Percentiles rank a stretch among this genome's conserved stretches.
These are phyloP conservation scores for Cosmia trapezina DNA, from an alignment of 2,888 invertebrate genomes.

Conservation along the genomic window DNA sequence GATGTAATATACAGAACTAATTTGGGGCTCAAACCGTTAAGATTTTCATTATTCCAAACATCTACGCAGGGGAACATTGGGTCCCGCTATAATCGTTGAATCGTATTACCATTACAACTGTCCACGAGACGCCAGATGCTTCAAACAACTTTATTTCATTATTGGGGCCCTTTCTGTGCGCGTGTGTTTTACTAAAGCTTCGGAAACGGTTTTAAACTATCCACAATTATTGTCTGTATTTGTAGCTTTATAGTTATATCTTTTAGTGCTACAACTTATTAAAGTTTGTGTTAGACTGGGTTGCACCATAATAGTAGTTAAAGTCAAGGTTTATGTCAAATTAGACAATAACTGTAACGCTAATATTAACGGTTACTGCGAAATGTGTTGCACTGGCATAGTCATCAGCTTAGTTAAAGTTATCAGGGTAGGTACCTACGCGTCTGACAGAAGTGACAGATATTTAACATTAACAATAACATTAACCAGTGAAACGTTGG, in stretches of 20 bases:
- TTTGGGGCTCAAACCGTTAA: slow-evolving; percentile 83
- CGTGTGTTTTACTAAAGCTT: slow-evolving; percentile 68
- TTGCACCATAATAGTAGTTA: too few relatives aligned
- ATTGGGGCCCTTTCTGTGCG: slow-evolving; percentile 72
- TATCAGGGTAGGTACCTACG: too few relatives aligned
- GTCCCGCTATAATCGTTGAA: slow-evolving; percentile 87
- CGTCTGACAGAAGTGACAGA: too few relatives aligned
- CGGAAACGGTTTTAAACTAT: slow-evolving; percentile 59
- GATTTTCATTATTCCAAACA: slow-evolving; percentile 87
- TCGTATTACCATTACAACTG: slow-evolving; percentile 89
- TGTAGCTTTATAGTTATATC: slow-evolving; percentile 24
- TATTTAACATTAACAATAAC: too few relatives aligned
- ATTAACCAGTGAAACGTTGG: too few relatives aligned
- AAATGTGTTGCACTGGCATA: too few relatives aligned
- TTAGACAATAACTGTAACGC: too few relatives aligned
- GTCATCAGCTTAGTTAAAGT: too few relatives aligned
- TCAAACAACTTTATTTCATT: slow-evolving; percentile 87
- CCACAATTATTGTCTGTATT: slow-evolving; percentile 46
- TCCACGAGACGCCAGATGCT: slow-evolving; percentile 86
- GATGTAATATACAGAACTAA: slow-evolving; percentile 81
- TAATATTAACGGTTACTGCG: too few relatives aligned
- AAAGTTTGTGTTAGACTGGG: not conserved
- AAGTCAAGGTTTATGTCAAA: too few relatives aligned
- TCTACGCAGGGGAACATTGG: slow-evolving; percentile 77
- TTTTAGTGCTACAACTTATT: slow-evolving; percentile 12